phyloP scores from a whole-genome alignment of 2,797 vertebrate genomes.

The Tokudaia muenninki region DNA sequence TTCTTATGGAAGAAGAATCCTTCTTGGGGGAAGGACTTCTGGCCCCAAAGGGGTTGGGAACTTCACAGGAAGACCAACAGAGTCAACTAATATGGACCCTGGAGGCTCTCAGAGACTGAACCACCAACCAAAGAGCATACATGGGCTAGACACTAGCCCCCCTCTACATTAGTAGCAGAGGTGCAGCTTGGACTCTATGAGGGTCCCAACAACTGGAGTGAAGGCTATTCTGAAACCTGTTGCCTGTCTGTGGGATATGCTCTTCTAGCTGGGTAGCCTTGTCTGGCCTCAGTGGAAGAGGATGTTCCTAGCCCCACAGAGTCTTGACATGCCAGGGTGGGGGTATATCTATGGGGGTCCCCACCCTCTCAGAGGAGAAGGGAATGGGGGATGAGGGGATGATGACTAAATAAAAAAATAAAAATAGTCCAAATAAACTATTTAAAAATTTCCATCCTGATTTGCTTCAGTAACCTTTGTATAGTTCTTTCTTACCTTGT shows the following conservation, averaged over 20 bases:
- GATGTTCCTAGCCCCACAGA: not conserved
- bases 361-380: not conserved
- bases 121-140: not conserved
- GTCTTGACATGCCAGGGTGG: not conserved
- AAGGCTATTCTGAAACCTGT: not conserved
- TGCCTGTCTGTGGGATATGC: not conserved
- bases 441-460: conserved; percentile 10
- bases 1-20: not conserved
- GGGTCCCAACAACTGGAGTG: not conserved
- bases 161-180: not conserved
- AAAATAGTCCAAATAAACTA: not conserved
- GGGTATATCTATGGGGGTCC: not conserved
- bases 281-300: not conserved
- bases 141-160: not conserved
- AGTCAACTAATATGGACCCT: not conserved
- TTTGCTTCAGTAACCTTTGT: not conserved
- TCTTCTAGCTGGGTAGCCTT: not conserved
- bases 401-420: not conserved
- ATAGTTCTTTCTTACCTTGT: conserved; percentile 72
- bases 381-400: not conserved
- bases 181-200: not conserved
- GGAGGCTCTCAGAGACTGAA: not conserved
- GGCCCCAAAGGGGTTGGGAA: not conserved
- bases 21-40: not conserved
- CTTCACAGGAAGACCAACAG: not conserved